Base-by-base conservation (phyloP, 2,113 vertebrate species). In the Sisor rabdophorus region DNA sequence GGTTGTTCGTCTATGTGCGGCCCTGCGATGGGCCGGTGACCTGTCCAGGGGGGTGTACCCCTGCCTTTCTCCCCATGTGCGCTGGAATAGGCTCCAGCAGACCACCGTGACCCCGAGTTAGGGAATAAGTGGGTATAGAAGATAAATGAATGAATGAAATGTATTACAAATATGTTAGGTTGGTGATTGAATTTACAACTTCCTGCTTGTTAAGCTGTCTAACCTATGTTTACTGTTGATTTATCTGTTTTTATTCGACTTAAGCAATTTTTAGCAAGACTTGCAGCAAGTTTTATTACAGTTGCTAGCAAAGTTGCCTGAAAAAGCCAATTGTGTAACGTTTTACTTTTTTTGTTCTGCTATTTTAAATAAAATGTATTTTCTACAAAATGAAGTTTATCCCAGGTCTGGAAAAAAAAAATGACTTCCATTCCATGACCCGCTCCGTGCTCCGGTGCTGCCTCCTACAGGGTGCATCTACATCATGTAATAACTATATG, bases 401-500 rank as follows among this genome's bases (percentile, higher is more conserved):
- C 73, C 74, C 73, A 81, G 76, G 77, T 76, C 81, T 79, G 77
- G 71, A 53, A 53, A 47, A 72, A 26, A 40, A 12, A 7, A 19
- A 75, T n/a, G n/a, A n/a, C n/a, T n/a, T n/a, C n/a, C n/a, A n/a
- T 19, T 72, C 48, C 10, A 48, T 73, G 59, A 75, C 71, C 40
- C 47, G 3, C 6, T 80, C 53, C 50, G 20, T 71, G 19, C 59
- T 56, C 52, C 78, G 71, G 53, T 79, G 79, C 79, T 81, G 44
- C 36, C 30, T 71, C 22, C 56, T 50, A 32, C 26, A 58, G 67
- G 67, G 55, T 83, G 71, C 58, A 58, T 79, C 47, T 80, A 47
- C 86, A 56, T 73, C 70, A 81, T 83, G 58, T 53, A 63, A 17
- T 11, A 28, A 65, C 53, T 84, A 85, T 81, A 61, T 72, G 58